Percentiles rank a stretch among this genome's conserved stretches.
These are phyloP conservation scores for Mythimna vitellina DNA, from an alignment of 2,888 invertebrate genomes.

Conservation along the genomic window DNA sequence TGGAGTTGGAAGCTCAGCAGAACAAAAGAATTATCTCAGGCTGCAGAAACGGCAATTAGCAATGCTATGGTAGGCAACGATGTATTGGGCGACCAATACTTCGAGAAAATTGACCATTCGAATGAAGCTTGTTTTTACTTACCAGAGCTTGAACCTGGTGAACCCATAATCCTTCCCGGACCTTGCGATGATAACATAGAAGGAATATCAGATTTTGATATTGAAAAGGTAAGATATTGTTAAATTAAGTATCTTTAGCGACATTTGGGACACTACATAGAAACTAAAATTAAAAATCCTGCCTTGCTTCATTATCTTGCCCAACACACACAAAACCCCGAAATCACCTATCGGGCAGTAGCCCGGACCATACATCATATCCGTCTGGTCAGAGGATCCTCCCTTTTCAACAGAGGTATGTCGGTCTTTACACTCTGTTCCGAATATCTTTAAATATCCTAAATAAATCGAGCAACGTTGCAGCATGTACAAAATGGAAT, in stretches of 20 bases:
- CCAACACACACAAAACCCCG: no score
- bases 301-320: no score
- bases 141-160: slow-evolving; percentile 75
- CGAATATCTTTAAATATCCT: no score
- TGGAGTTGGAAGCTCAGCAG: slow-evolving; percentile 86
- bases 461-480: background rate
- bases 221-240: slow-evolving; percentile 70
- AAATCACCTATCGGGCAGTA: no score
- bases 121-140: slow-evolving; percentile 79
- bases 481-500: background rate
- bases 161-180: slow-evolving; percentile 78
- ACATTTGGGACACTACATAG: no score
- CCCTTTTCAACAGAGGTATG: no score
- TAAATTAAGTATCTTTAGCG: background rate
- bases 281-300: no score
- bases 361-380: no score
- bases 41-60: slow-evolving; percentile 69
- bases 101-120: slow-evolving; percentile 76
- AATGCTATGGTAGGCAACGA: slow-evolving; percentile 66
- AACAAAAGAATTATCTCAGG: slow-evolving; percentile 64
- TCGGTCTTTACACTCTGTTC: no score
- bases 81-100: slow-evolving; percentile 77
- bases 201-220: slow-evolving; percentile 75
- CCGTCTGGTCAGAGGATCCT: no score
- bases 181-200: slow-evolving; percentile 78